A percentile compares a stretch with the other conserved stretches of the same genome.
These are phyloP conservation scores for Peromyscus leucopus DNA, from an alignment of 2,113 vertebrate species.

Conservation along the genomic window DNA sequence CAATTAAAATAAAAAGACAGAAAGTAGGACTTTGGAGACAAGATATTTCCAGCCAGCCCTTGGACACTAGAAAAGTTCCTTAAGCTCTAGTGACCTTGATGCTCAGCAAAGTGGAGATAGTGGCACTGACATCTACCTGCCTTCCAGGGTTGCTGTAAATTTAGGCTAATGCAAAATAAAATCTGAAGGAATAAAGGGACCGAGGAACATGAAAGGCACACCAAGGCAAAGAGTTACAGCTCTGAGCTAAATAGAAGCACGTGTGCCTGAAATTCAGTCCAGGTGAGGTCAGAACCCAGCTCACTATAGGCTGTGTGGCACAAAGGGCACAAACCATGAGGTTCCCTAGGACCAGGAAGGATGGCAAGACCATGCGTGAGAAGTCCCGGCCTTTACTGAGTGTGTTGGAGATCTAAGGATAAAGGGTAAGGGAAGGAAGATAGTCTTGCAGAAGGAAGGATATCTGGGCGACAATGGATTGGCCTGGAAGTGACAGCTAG, in stretches of 20 bases:
- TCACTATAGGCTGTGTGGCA: neutral
- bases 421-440: neutral
- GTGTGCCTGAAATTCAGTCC: neutral
- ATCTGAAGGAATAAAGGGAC: neutral
- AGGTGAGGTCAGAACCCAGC: neutral
- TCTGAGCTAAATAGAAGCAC: slow-evolving; percentile 27
- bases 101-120: slow-evolving; percentile 20
- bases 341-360: neutral
- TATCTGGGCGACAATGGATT: neutral
- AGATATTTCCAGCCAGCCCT: neutral
- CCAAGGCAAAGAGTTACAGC: neutral
- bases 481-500: neutral
- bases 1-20: neutral
- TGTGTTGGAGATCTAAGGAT: neutral
- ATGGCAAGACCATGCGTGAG: neutral
- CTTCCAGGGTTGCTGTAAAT: neutral
- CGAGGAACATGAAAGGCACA: neutral
- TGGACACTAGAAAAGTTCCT: neutral
- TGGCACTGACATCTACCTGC: neutral
- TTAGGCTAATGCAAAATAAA: neutral
- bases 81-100: neutral
- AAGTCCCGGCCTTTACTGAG: neutral
- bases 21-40: neutral
- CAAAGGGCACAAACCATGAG: neutral
- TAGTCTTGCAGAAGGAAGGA: neutral